Evolutionary conservation across 2,797 vertebrate species (phyloP).

Genomic region (Pangasius macronema): DNA sequence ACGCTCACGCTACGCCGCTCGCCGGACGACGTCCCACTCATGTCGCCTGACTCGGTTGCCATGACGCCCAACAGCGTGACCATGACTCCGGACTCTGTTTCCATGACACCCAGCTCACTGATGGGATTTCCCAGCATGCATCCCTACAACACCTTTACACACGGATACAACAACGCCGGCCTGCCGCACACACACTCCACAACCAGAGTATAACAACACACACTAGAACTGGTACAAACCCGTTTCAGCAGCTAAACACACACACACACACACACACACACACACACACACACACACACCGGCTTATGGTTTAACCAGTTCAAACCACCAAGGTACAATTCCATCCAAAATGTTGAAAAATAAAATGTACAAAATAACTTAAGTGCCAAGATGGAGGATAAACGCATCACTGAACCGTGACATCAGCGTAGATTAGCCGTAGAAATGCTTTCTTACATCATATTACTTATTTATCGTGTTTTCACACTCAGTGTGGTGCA

Average conservation of each 20-base stretch:
- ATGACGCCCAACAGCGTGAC: slow-evolving; percentile 96
- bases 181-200: slow-evolving; percentile 98
- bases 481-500: slow-evolving; percentile 1
- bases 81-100: slow-evolving; percentile 92
- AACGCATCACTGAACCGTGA: neutral
- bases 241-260: slow-evolving; percentile 24
- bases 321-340: neutral
- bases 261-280: slow-evolving; percentile 13
- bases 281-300: slow-evolving; percentile 13
- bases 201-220: slow-evolving; percentile 87
- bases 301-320: slow-evolving; percentile 12
- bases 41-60: slow-evolving; percentile 92
- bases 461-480: slow-evolving; percentile 16
- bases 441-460: slow-evolving; percentile 20
- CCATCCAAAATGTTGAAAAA: neutral
- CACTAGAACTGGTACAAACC: neutral
- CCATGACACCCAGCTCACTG: slow-evolving; percentile 97
- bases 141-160: slow-evolving; percentile 95
- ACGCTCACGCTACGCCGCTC: slow-evolving; percentile 91
- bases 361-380: slow-evolving; percentile 16
- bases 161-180: slow-evolving; percentile 92
- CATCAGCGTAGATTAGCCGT: neutral
- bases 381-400: slow-evolving; percentile 20
- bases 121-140: slow-evolving; percentile 96
- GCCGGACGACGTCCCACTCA: slow-evolving; percentile 94